Conservation (phyloP, 1,140 invertebrate genomes). For the Drosophila mauritiana region DNA sequence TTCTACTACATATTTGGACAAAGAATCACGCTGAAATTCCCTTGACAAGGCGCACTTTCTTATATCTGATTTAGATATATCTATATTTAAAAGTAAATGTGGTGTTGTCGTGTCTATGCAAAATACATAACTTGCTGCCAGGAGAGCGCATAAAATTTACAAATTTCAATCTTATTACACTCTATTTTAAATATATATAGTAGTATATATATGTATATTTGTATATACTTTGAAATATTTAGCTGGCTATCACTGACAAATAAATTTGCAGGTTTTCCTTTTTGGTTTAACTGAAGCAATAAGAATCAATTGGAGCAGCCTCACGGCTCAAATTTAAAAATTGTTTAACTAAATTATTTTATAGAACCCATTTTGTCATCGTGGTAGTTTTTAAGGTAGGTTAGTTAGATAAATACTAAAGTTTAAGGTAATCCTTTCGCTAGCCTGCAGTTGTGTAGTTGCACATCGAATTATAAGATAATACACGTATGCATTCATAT, state of each 20-base stretch:
- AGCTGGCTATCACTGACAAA: conserved; percentile 68
- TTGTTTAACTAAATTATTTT: conserved; percentile 44
- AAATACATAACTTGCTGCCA: conserved; percentile 55
- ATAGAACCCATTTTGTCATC: conserved; percentile 45
- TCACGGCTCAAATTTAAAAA: conserved; percentile 20
- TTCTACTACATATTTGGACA: conserved; percentile 60
- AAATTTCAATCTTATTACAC: conserved; percentile 64
- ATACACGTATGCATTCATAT: conserved; percentile 35
- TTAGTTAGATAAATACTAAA: conserved; percentile 54
- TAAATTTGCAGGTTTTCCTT: conserved; percentile 42
- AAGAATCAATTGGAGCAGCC: conserved; percentile 21
- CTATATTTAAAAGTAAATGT: conserved; percentile 39
- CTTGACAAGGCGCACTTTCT: conserved; percentile 41
- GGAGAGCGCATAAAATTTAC: conserved; percentile 66
- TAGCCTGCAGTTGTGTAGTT: conserved; percentile 36
- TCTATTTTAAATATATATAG: conserved; percentile 1
- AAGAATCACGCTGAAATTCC: conserved; percentile 71
- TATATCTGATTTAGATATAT: conserved; percentile 36
- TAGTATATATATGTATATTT: background rate
- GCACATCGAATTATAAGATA: conserved; percentile 12
- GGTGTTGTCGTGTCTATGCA: conserved; percentile 49
- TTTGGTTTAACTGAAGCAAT: conserved; percentile 44
- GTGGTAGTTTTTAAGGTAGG: conserved; percentile 35
- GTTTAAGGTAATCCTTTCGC: conserved; percentile 56
- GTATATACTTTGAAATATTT: conserved; percentile 56